Percentiles rank a stretch among this genome's conserved stretches.
These are phyloP conservation scores for Aphelenchoides fujianensis DNA, from an alignment of 1,140 invertebrate species.

Conservation along the genomic window DNA sequence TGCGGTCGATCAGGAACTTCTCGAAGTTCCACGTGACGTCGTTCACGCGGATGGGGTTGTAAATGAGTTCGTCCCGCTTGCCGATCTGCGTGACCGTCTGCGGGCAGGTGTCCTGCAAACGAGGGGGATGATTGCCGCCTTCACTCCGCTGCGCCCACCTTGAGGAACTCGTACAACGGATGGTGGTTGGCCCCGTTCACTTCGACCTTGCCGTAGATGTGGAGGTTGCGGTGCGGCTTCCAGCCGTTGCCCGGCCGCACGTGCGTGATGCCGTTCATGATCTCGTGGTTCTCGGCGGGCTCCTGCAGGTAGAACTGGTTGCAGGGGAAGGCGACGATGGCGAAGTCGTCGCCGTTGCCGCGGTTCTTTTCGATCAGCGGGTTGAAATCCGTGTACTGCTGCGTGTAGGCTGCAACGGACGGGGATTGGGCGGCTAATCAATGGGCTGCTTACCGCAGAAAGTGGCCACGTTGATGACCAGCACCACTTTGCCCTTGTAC, in stretches of 20 bases:
- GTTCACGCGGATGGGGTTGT: conserved; percentile 59
- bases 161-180: conserved; percentile 64
- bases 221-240: conserved; percentile 63
- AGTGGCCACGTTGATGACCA: conserved; percentile 66
- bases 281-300: conserved; percentile 62
- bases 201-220: conserved; percentile 64
- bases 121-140: conserved; percentile 11
- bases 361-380: conserved; percentile 58
- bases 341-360: conserved; percentile 44
- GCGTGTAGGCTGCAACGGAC: conserved; percentile 58
- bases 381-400: conserved; percentile 62
- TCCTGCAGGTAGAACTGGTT: conserved; percentile 64
- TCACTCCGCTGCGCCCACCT: conserved; percentile 56
- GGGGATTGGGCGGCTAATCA: too few species aligned
- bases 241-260: conserved; percentile 65
- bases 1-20: conserved; percentile 64
- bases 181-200: conserved; percentile 65
- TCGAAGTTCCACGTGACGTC: conserved; percentile 67
- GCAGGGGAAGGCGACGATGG: conserved; percentile 65
- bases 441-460: too few species aligned
- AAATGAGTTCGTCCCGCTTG: conserved; percentile 57
- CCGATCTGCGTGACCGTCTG: conserved; percentile 60
- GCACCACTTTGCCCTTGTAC: conserved; percentile 63
- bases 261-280: conserved; percentile 62
- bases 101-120: conserved; percentile 60